Conservation (phyloP, 2,797 vertebrate species). For the Myotis findleyi region DNA sequence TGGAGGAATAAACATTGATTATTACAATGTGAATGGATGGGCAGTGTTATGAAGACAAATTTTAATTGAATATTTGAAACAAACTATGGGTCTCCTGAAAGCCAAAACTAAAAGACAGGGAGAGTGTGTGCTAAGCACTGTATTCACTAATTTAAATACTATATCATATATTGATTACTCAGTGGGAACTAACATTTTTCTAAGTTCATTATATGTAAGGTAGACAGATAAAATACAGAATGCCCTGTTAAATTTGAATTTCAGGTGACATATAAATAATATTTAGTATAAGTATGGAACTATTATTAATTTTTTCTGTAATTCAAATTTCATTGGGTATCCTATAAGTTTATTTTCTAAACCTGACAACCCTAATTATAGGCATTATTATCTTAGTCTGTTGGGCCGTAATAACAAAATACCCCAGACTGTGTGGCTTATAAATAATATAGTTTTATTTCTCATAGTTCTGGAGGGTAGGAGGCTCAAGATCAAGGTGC, state of each 20-base stretch:
- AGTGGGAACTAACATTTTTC: conserved; percentile 5
- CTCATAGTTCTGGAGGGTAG: not conserved
- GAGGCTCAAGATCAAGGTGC: not conserved
- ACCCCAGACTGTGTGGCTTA: not conserved
- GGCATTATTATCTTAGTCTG: not conserved
- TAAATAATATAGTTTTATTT: not conserved
- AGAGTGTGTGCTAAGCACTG: not conserved
- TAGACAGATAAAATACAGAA: not conserved
- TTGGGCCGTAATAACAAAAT: not conserved
- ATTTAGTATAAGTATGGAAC: not conserved
- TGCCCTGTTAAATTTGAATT: conserved; percentile 29
- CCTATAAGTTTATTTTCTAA: conserved; percentile 12
- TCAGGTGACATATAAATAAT: not conserved
- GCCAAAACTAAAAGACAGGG: not conserved
- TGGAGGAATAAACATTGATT: not conserved
- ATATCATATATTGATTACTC: not conserved
- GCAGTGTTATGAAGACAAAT: not conserved
- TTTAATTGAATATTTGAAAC: conserved; percentile 16
- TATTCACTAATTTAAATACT: not conserved
- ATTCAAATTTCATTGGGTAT: conserved; percentile 31
- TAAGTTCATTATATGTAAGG: not conserved
- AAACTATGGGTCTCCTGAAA: not conserved
- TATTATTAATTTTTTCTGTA: not conserved
- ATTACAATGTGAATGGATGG: not conserved
- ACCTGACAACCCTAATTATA: not conserved